Conservation (phyloP, 2,888 invertebrate species). For the Leptinotarsa tumamoca region DNA sequence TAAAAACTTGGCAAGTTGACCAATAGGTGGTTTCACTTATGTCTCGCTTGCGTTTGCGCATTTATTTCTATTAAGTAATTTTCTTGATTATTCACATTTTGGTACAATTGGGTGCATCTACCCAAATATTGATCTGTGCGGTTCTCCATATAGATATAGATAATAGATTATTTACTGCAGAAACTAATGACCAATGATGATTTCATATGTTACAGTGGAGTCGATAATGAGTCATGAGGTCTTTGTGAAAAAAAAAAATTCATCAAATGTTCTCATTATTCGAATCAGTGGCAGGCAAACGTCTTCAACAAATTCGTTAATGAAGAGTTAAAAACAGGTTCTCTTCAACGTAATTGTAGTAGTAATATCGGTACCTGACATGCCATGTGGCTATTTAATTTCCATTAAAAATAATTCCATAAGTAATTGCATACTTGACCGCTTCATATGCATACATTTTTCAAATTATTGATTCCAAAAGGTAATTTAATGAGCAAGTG, state of each 20-base stretch:
- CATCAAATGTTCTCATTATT: background rate
- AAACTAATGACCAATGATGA: background rate
- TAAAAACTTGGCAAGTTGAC: too few relatives aligned
- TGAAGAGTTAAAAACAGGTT: slow-evolving; percentile 11
- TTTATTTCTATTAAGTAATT: too few relatives aligned
- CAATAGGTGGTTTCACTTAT: too few relatives aligned
- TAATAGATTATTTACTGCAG: too few relatives aligned
- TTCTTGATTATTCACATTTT: too few relatives aligned
- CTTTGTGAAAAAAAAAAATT: background rate
- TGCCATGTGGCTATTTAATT: slow-evolving; percentile 42
- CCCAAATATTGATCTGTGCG: too few relatives aligned
- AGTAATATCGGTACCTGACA: slow-evolving; percentile 16
- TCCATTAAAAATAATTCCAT: slow-evolving; percentile 44
- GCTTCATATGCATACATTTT: slow-evolving; percentile 29
- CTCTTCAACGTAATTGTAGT: background rate
- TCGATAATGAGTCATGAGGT: background rate
- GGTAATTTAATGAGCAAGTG: slow-evolving; percentile 21
- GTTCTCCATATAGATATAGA: too few relatives aligned
- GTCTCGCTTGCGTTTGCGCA: too few relatives aligned
- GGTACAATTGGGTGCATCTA: too few relatives aligned
- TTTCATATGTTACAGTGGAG: background rate
- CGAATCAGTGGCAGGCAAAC: background rate
- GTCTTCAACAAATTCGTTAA: background rate
- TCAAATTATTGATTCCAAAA: slow-evolving; percentile 22
- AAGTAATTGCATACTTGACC: slow-evolving; percentile 28